phyloP scores from a whole-genome alignment of 2,888 invertebrate species.

The Erebia aethiops region DNA sequence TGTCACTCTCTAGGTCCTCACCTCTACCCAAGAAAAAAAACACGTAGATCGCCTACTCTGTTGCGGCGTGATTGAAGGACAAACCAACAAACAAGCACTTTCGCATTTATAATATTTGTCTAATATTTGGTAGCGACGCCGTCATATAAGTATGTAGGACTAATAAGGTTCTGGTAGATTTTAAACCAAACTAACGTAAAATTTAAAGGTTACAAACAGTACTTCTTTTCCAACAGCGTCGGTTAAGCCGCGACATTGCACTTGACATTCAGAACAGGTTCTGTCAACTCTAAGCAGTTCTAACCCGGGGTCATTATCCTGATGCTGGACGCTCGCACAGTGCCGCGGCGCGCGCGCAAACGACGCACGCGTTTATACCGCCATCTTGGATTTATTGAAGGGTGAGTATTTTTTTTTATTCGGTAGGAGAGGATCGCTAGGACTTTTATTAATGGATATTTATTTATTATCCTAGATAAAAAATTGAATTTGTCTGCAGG shows the following conservation, averaged over 20 bases:
- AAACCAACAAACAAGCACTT: too few relatives aligned
- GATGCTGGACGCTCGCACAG: constrained; percentile 50
- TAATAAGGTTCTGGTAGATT: too few relatives aligned
- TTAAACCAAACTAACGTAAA: too few relatives aligned
- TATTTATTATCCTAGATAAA: too few relatives aligned
- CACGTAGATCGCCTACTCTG: too few relatives aligned
- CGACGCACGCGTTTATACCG: constrained; percentile 40
- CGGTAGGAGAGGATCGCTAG: neutral
- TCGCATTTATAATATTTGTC: too few relatives aligned
- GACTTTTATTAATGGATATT: neutral
- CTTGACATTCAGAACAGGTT: constrained; percentile 30
- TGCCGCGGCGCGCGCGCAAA: constrained; percentile 52
- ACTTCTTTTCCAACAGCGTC: neutral
- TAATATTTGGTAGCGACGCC: too few relatives aligned
- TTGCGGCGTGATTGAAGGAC: too few relatives aligned
- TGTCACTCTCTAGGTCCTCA: too few relatives aligned
- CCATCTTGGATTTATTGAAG: constrained; percentile 22
- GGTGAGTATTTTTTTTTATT: constrained; percentile 17
- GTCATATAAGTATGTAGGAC: too few relatives aligned
- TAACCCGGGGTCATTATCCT: constrained; percentile 56
- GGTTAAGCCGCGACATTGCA: constrained; percentile 27
- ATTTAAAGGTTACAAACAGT: neutral
- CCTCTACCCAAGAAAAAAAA: too few relatives aligned
- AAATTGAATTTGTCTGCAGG: too few relatives aligned
- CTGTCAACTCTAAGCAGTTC: constrained; percentile 22